A percentile compares a stretch with the other conserved stretches of the same genome.
phyloP scores from a whole-genome alignment of 2,113 vertebrate genomes.

The Limanda limanda region DNA sequence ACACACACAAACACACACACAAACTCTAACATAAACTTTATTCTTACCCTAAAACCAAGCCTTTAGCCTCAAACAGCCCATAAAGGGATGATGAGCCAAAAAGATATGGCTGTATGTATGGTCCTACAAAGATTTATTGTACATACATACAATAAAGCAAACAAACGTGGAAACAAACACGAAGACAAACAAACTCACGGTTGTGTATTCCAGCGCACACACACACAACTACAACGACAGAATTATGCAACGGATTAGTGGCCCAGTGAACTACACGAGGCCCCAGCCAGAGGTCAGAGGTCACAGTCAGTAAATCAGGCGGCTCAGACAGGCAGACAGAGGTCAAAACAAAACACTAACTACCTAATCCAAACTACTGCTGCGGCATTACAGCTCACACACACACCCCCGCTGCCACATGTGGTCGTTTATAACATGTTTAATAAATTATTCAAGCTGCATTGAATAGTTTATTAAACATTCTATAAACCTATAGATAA shows the following conservation, averaged over 20 bases:
- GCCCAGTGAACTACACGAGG: slow-evolving; percentile 64
- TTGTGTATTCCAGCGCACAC: background rate
- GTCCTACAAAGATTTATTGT: background rate
- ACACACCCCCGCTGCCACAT: background rate
- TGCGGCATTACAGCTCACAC: background rate
- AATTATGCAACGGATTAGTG: slow-evolving; percentile 62
- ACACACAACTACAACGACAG: slow-evolving; percentile 9
- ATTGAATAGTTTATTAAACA: too few relatives aligned
- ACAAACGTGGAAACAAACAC: slow-evolving; percentile 1
- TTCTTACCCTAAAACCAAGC: too few relatives aligned
- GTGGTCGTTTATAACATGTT: too few relatives aligned
- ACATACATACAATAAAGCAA: background rate
- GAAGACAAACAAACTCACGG: background rate
- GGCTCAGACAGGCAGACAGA: slow-evolving; percentile 49
- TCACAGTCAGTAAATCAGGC: slow-evolving; percentile 48
- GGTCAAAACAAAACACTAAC: slow-evolving; percentile 47
- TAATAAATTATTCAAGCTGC: background rate
- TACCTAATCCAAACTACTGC: slow-evolving; percentile 19
- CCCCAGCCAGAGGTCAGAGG: slow-evolving; percentile 65
- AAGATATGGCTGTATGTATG: background rate
- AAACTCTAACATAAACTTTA: too few relatives aligned
- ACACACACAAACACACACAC: too few relatives aligned
- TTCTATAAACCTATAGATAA: too few relatives aligned
- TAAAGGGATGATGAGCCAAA: too few relatives aligned
- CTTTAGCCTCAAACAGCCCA: too few relatives aligned